phyloP scores from a whole-genome alignment of 2,797 vertebrate species.

The Psittacula derbiana region DNA sequence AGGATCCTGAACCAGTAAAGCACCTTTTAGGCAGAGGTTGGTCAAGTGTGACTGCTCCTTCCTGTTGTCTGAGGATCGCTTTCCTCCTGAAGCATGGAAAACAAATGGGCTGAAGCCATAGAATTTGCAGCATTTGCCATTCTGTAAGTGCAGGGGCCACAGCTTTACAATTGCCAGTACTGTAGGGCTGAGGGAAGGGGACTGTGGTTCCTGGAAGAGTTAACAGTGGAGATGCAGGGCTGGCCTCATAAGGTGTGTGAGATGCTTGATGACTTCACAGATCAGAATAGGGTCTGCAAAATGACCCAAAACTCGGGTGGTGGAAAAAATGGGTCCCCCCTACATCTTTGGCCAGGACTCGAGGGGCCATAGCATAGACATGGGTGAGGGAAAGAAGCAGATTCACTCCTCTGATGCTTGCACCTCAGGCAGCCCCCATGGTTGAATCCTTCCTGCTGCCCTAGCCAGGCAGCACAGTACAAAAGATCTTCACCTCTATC shows the following conservation, averaged over 20 bases:
- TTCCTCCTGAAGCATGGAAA: background rate
- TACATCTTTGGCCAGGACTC: background rate
- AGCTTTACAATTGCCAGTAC: background rate
- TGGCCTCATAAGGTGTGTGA: background rate
- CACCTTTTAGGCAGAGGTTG: background rate
- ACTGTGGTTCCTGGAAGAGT: background rate
- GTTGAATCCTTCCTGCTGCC: background rate
- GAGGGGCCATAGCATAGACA: too few relatives aligned
- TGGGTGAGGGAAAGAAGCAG: background rate
- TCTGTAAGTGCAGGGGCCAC: background rate
- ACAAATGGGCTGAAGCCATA: accelerated
- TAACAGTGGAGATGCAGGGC: background rate
- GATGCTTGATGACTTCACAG: background rate
- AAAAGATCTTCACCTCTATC: background rate
- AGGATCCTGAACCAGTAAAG: background rate
- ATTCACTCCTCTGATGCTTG: background rate
- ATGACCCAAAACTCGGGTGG: background rate
- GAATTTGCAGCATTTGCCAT: background rate
- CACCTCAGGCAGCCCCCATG: accelerated
- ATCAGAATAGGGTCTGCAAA: background rate
- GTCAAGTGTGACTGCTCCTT: background rate
- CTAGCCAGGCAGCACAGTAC: background rate
- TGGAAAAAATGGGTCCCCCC: accelerated
- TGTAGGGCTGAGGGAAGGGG: background rate
- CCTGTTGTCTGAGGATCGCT: background rate